Conservation (phyloP, 2,888 invertebrate genomes). For the Lasioglossum leucozonium region DNA sequence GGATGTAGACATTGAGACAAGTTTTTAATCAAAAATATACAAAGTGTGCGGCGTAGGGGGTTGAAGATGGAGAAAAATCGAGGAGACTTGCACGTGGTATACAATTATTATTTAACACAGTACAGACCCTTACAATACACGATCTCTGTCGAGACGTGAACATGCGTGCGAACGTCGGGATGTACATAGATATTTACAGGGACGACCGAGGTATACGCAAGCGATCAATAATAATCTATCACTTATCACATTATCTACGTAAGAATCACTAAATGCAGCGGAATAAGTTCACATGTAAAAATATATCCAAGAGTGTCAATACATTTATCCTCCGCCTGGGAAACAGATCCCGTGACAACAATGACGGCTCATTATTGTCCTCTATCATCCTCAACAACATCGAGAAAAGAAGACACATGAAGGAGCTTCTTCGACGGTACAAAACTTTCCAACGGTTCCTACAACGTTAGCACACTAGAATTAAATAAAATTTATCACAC, state of each 20-base stretch:
- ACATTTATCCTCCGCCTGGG: not conserved
- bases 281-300: slow-evolving; percentile 46
- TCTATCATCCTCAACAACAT: not conserved
- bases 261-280: slow-evolving; percentile 40
- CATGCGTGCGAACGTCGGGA: slow-evolving; percentile 51
- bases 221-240: slow-evolving; percentile 28
- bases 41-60: not conserved
- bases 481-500: not conserved
- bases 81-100: slow-evolving; percentile 44
- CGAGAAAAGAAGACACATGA: not conserved
- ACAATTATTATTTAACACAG: slow-evolving; percentile 74
- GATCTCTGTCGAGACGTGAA: slow-evolving; percentile 62
- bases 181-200: slow-evolving; percentile 67
- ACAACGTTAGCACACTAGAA: not conserved
- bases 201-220: slow-evolving; percentile 45
- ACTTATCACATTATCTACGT: slow-evolving; percentile 47
- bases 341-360: not conserved
- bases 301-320: slow-evolving; percentile 21
- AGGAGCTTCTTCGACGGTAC: not conserved
- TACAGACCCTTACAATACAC: slow-evolving; percentile 76
- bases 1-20: not conserved
- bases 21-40: not conserved
- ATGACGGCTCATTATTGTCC: not conserved
- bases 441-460: not conserved
- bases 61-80: not conserved